Conservation (phyloP, 2,113 vertebrate genomes). For the Chelonoidis abingdonii region DNA sequence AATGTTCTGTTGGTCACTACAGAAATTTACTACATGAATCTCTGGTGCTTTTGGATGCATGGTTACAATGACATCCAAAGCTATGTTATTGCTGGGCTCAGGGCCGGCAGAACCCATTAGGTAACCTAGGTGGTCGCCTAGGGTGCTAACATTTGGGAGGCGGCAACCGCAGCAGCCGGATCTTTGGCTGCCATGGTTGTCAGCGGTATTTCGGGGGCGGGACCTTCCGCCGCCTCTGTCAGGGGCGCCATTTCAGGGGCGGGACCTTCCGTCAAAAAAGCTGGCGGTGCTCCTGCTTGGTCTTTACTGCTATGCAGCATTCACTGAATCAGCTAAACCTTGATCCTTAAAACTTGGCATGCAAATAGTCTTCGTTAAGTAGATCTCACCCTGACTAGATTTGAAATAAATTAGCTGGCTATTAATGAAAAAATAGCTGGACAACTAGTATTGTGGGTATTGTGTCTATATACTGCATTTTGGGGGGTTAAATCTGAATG, state of each 20-base stretch:
- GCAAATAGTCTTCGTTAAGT: neutral
- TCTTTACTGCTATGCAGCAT: neutral
- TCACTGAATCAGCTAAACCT: neutral
- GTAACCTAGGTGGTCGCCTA: too few relatives aligned
- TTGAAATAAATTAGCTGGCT: neutral
- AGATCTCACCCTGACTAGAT: neutral
- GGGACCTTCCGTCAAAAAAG: too few relatives aligned
- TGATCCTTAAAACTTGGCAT: neutral
- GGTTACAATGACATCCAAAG: neutral
- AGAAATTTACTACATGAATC: neutral
- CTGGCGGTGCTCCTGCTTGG: too few relatives aligned
- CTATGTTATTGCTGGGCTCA: neutral
- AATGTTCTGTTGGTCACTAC: neutral
- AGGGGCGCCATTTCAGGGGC: too few relatives aligned
- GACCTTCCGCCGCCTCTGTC: too few relatives aligned
- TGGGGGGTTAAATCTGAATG: too few relatives aligned
- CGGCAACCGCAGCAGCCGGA: too few relatives aligned
- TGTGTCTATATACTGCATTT: neutral
- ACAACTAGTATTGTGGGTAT: neutral
- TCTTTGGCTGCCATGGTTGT: too few relatives aligned
- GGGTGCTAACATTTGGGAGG: too few relatives aligned
- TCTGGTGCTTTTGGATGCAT: neutral
- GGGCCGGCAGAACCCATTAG: too few relatives aligned
- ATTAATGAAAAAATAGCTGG: neutral
- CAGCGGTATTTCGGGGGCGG: too few relatives aligned